Conservation (phyloP, 2,888 invertebrate species). For the Leucoma salicis region DNA sequence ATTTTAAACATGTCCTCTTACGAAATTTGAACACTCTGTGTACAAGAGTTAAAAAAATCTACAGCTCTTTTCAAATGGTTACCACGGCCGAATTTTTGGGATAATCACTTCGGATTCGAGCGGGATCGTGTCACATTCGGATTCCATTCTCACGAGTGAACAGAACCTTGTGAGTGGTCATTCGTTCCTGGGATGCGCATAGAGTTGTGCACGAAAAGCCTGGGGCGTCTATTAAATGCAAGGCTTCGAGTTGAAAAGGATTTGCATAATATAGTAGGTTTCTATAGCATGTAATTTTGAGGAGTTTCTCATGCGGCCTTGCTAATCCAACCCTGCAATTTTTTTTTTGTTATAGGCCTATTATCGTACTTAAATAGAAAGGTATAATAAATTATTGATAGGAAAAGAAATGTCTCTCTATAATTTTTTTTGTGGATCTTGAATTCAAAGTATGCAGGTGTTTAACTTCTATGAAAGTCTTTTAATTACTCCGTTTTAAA, state of each 20-base stretch:
- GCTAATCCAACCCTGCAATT: no score
- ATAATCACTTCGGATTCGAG: slow-evolving; percentile 33
- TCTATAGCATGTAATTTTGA: no score
- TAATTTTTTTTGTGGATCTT: no score
- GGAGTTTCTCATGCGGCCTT: no score
- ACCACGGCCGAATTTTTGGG: slow-evolving; percentile 18
- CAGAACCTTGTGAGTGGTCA: slow-evolving; percentile 32
- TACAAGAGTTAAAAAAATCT: not conserved
- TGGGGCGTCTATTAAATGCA: slow-evolving; percentile 18
- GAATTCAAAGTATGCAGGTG: no score
- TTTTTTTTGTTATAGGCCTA: no score
- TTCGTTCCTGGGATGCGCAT: slow-evolving; percentile 24
- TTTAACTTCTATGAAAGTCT: no score
- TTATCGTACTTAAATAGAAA: no score
- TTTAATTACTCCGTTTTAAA: no score
- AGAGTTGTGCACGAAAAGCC: slow-evolving; percentile 28
- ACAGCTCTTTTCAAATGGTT: slow-evolving; percentile 19
- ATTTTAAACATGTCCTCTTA: no score
- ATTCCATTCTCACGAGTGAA: slow-evolving; percentile 54
- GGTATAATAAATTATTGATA: no score
- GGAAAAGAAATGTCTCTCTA: no score
- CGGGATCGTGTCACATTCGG: slow-evolving; percentile 45
- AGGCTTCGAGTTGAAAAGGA: not conserved
- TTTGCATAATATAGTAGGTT: slow-evolving; percentile 23
- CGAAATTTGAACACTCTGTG: not conserved